Evolutionary conservation across 2,113 vertebrate species (phyloP).

Genomic region (Halichoerus grypus): DNA sequence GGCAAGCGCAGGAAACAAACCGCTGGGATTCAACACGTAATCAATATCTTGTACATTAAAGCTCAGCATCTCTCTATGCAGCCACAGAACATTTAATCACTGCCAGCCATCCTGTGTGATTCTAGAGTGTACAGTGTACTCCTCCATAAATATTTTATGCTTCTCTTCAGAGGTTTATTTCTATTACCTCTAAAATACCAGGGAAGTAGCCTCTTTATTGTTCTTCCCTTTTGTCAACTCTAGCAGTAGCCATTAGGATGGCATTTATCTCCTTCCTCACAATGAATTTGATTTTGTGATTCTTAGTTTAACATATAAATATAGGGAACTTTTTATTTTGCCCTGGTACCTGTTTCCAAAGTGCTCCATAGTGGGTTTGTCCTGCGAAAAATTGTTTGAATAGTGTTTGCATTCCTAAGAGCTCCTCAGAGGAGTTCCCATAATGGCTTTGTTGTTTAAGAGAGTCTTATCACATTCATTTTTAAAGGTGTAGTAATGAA

Average conservation of each 20-base stretch:
- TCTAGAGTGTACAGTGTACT: constrained; percentile 65
- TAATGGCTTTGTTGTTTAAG: constrained; percentile 71
- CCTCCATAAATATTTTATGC: constrained; percentile 87
- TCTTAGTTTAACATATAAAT: background rate
- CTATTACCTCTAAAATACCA: constrained; percentile 78
- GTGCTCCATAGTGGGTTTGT: background rate
- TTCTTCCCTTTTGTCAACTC: constrained; percentile 71
- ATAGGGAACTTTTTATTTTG: constrained; percentile 18
- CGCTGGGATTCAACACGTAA: constrained; percentile 77
- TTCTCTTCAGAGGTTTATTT: constrained; percentile 78
- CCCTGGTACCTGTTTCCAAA: constrained; percentile 9
- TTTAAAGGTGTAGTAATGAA: constrained; percentile 75
- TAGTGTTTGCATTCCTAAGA: constrained; percentile 60
- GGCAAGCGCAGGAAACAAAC: constrained; percentile 82
- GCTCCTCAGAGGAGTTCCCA: constrained; percentile 28
- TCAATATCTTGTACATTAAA: constrained; percentile 84
- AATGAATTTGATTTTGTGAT: constrained; percentile 54
- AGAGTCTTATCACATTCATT: constrained; percentile 64
- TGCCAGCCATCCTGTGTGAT: constrained; percentile 79
- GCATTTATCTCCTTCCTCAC: constrained; percentile 3
- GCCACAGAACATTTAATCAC: constrained; percentile 85
- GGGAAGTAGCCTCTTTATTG: constrained; percentile 71
- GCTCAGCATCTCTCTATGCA: constrained; percentile 77
- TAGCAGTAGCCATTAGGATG: background rate
- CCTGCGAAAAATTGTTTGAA: constrained; percentile 56